Percentiles rank a stretch among this genome's conserved stretches.
Evolutionary conservation across 1,140 invertebrate species (phyloP).

Genomic region (Bombyx mandarina): DNA sequence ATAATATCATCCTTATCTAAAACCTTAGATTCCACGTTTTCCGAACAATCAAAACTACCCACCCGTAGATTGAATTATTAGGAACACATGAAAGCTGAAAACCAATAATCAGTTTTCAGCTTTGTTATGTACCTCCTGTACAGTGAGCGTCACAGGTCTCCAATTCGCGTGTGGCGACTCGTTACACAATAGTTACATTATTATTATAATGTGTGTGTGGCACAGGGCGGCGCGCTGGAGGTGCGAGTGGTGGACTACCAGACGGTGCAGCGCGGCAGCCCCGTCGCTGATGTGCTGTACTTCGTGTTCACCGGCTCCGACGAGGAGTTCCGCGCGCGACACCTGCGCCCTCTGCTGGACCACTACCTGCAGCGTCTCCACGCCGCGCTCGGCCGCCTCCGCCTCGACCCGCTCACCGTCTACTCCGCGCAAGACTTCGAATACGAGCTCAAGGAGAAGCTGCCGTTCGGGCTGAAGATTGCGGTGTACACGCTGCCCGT

Average conservation of each 20-base stretch:
- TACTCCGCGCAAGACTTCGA: constrained; percentile 16
- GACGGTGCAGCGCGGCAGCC: constrained; percentile 61
- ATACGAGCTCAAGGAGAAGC: constrained; percentile 1
- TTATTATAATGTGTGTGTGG: too few species aligned
- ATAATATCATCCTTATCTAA: too few species aligned
- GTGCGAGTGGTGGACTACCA: constrained; percentile 70
- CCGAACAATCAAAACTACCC: too few species aligned
- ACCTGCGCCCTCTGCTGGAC: constrained; percentile 58
- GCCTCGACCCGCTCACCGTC: constrained; percentile 20
- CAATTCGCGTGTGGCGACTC: too few species aligned
- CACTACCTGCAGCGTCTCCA: constrained; percentile 62
- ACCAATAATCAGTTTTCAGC: too few species aligned
- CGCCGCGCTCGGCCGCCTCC: constrained; percentile 20
- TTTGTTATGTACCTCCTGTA: too few species aligned
- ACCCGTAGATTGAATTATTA: too few species aligned
- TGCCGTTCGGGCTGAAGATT: constrained; percentile 7
- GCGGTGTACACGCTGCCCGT: constrained; percentile 9
- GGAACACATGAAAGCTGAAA: too few species aligned
- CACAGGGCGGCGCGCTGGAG: constrained; percentile 35
- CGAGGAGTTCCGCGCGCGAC: constrained; percentile 42
- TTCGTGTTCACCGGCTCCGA: constrained; percentile 70
- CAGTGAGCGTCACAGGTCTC: too few species aligned
- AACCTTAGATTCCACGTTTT: too few species aligned
- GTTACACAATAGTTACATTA: too few species aligned
- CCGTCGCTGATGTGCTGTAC: constrained; percentile 69